These are phyloP conservation scores for Chymomyza caudatula DNA, from an alignment of 2,888 invertebrate species.

Conservation along the genomic window DNA sequence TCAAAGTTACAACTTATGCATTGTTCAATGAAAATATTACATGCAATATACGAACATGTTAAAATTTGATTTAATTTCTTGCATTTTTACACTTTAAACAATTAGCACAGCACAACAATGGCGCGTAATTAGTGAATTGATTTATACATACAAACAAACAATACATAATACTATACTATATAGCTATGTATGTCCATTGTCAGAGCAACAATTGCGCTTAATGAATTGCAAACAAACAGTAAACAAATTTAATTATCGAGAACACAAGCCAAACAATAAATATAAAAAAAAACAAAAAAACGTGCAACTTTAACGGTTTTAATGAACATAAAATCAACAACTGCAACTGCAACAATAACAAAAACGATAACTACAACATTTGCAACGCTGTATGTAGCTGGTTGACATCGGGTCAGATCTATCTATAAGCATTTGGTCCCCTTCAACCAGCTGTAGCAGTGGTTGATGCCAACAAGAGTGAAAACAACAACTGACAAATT, in stretches of 20 bases:
- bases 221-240: conserved; percentile 54
- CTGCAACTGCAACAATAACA: not conserved
- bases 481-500: not conserved
- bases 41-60: not conserved
- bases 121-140: conserved; percentile 60
- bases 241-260: conserved; percentile 35
- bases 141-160: conserved; percentile 24
- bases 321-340: not conserved
- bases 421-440: conserved; percentile 83
- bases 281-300: not conserved
- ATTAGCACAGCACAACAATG: conserved; percentile 49
- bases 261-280: conserved; percentile 14
- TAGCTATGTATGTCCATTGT: not conserved
- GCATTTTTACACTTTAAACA: conserved; percentile 39
- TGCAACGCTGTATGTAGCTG: conserved; percentile 81
- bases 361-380: conserved; percentile 13
- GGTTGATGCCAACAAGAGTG: conserved; percentile 74
- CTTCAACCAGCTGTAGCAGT: conserved; percentile 87
- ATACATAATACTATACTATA: conserved; percentile 19
- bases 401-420: conserved; percentile 86
- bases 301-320: not conserved
- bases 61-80: conserved; percentile 1
- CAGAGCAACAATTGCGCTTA: conserved; percentile 43
- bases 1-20: not conserved
- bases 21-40: not conserved